Conservation (phyloP, 2,797 vertebrate genomes). For the Paramormyrops hopkinsi region DNA sequence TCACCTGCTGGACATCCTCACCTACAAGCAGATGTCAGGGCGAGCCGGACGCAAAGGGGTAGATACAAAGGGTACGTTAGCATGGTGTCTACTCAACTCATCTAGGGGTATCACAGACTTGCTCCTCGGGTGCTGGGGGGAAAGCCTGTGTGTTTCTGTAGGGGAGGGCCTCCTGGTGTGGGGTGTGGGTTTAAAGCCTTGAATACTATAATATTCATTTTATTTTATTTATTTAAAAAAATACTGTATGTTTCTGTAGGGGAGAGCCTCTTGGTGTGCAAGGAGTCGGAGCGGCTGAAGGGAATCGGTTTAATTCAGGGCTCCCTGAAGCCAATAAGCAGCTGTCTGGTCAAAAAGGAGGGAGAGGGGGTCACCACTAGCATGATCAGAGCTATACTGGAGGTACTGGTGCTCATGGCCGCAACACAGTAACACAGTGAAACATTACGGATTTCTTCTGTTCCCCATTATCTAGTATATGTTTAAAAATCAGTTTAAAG, state of each 20-base stretch:
- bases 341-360: slow-evolving; percentile 77
- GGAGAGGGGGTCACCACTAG: slow-evolving; percentile 80
- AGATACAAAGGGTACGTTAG: slow-evolving; percentile 75
- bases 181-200: not conserved
- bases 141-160: slow-evolving; percentile 37
- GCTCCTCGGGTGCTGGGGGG: not conserved
- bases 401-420: slow-evolving; percentile 59
- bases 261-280: slow-evolving; percentile 92
- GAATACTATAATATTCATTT: not conserved
- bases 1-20: slow-evolving; percentile 78
- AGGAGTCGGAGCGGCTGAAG: slow-evolving; percentile 81
- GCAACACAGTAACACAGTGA: not conserved
- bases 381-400: slow-evolving; percentile 92
- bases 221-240: too few relatives aligned
- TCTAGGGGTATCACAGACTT: not conserved
- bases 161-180: slow-evolving; percentile 89
- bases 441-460: not conserved
- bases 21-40: slow-evolving; percentile 96
- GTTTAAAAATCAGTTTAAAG: not conserved
- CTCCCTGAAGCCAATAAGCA: slow-evolving; percentile 77
- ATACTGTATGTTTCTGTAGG: slow-evolving; percentile 53
- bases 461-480: not conserved
- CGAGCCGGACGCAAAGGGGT: slow-evolving; percentile 93
- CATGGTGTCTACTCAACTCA: not conserved
- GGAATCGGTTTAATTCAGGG: slow-evolving; percentile 78